Percentiles rank a stretch among this genome's conserved stretches.
Evolutionary conservation across 2,797 vertebrate species (phyloP).

Genomic region (Rhynchotus rufescens): DNA sequence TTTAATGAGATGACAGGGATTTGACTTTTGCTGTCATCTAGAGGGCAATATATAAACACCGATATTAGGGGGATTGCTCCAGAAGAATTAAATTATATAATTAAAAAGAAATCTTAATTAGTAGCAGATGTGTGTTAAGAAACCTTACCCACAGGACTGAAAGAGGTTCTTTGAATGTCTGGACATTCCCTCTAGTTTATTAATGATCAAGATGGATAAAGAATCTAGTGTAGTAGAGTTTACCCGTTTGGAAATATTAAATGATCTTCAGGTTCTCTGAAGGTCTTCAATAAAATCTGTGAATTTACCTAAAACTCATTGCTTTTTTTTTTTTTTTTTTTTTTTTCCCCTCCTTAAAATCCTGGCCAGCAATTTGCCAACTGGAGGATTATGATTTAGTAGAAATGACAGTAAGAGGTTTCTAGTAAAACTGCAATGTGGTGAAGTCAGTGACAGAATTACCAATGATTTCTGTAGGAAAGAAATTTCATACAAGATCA

Average conservation of each 20-base stretch:
- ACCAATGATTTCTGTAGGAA: background rate
- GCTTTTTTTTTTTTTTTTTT: background rate
- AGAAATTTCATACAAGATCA: background rate
- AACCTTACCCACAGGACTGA: background rate
- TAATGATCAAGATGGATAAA: background rate
- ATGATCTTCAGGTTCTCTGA: background rate
- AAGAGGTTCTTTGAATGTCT: background rate
- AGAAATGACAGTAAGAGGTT: background rate
- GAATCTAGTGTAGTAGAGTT: background rate
- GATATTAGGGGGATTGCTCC: background rate
- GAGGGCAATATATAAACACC: slow-evolving; percentile 38
- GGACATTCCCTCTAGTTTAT: background rate
- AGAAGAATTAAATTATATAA: background rate
- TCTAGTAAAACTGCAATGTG: background rate
- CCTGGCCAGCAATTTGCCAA: background rate
- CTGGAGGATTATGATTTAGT: background rate
- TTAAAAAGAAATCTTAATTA: background rate
- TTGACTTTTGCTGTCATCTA: slow-evolving; percentile 60
- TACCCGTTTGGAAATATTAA: background rate
- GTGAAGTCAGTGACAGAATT: background rate
- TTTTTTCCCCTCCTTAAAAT: background rate
- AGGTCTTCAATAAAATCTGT: background rate
- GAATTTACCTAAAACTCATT: background rate
- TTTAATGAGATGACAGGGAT: slow-evolving; percentile 74
- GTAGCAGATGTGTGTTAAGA: background rate